phyloP scores from a whole-genome alignment of 2,888 invertebrate species.

The Coecobrya sp. region DNA sequence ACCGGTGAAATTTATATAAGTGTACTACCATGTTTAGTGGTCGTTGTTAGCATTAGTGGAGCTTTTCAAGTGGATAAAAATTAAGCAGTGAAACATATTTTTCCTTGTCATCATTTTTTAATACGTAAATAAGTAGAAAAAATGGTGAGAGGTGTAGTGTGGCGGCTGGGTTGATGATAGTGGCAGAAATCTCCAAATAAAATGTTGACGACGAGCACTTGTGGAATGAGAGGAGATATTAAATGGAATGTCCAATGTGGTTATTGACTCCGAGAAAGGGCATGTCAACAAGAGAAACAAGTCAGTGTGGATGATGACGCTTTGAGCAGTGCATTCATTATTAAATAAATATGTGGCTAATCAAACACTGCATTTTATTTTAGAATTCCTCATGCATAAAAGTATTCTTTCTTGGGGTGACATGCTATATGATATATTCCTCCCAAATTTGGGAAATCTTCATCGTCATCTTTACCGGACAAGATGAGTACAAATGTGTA shows the following conservation, averaged over 20 bases:
- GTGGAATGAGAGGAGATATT: slow-evolving; percentile 9
- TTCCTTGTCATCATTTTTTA: slow-evolving; percentile 47
- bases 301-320: not conserved
- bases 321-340: slow-evolving; percentile 7
- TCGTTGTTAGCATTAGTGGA: slow-evolving; percentile 10
- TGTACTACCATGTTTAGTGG: slow-evolving; percentile 22
- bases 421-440: not conserved
- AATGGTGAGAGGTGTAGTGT: not conserved
- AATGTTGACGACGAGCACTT: slow-evolving; percentile 11
- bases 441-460: slow-evolving; percentile 60
- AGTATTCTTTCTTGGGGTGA: not conserved
- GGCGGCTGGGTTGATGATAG: not conserved
- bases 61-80: slow-evolving; percentile 33
- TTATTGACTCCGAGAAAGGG: slow-evolving; percentile 65
- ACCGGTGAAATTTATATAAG: slow-evolving; percentile 33
- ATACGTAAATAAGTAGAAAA: not conserved
- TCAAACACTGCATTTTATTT: slow-evolving; percentile 19
- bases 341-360: not conserved
- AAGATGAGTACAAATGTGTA: slow-evolving; percentile 52
- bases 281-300: slow-evolving; percentile 25
- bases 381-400: not conserved
- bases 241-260: slow-evolving; percentile 37
- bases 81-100: slow-evolving; percentile 41
- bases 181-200: not conserved
- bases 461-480: slow-evolving; percentile 18